Conservation (phyloP, 2,797 vertebrate species). For the Calcarius lapponicus region DNA sequence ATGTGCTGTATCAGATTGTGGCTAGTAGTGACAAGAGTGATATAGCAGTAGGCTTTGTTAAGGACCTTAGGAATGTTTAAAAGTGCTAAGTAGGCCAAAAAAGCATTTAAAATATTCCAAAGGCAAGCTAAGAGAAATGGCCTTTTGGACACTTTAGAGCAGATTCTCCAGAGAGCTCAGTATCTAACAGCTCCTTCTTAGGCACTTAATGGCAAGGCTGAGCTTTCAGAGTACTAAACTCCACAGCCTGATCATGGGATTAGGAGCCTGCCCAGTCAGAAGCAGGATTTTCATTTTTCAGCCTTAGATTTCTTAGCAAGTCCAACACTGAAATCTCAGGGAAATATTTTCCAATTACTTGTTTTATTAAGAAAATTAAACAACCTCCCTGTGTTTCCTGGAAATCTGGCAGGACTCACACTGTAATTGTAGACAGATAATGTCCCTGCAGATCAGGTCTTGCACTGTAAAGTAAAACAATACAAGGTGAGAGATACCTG, state of each 20-base stretch:
- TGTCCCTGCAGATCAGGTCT: neutral
- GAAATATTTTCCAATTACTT: neutral
- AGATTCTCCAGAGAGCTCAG: neutral
- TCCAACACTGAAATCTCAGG: neutral
- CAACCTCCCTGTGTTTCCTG: neutral
- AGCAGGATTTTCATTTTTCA: neutral
- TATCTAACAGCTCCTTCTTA: neutral
- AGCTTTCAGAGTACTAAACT: neutral
- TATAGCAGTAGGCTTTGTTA: conserved; percentile 1
- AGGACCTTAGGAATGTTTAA: neutral
- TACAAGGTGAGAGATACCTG: neutral
- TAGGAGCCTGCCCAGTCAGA: neutral
- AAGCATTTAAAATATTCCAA: neutral
- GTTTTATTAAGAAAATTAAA: neutral
- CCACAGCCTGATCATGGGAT: neutral
- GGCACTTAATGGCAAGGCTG: neutral
- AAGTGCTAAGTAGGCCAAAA: conserved; percentile 7
- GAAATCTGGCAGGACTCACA: neutral
- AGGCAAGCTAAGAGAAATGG: neutral
- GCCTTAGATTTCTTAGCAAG: neutral
- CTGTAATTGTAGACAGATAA: neutral
- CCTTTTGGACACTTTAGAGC: neutral
- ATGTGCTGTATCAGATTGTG: neutral
- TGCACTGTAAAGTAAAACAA: neutral
- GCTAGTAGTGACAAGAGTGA: conserved; percentile 3